Evolutionary conservation across 1,140 invertebrate genomes (phyloP), one percentile per base, ranked within the genome.

Genomic region (Drosophila fuyamai): DNA sequence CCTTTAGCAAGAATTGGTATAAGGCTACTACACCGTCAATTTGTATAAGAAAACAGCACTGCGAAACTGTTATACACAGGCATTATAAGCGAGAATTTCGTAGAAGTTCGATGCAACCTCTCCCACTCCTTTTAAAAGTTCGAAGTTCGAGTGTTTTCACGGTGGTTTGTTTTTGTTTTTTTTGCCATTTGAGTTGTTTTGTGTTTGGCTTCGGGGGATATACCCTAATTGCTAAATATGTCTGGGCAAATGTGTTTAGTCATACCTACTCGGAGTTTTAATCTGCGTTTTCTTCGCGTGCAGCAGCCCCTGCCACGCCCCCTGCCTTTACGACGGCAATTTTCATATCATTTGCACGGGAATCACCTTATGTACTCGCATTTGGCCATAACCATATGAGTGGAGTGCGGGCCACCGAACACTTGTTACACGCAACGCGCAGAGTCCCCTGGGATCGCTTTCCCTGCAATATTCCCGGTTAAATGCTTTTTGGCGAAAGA

Each of bases 281-380:
- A 74, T 62, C 48, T 79, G 56, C 48, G 41, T 60, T 60, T 72
- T 36, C 48, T 53, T 57, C 41, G 46, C 32, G 32, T 55, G 62
- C 41, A 60, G 38, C 27, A 14, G 43, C 44, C 51, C 32, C 47
- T 48, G 27, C 27, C 41, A 32, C 41, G 14, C 29, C 56, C 41
- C 50, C 32, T 47, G 13, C n/a, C 14, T 54, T 29, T 75, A 41
- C 57, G 48, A 41, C 46, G 57, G 67, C 79, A 85, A 85, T 78
- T 83, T 84, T 76, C 73, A 53, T 85, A 85, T 75, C 60, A 81
- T 85, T 86, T 83, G 71, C 70, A 70, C 61, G 61, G 27, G 47
- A 76, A 82, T 61, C 71, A 50, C 59, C 44, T 47, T 40, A 38
- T 43, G 27, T 35, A 32, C 16, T 12, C 27, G 36, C 36, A 23